Evolutionary conservation across 2,888 invertebrate genomes (phyloP).

Genomic region (Cheilosia grossa): DNA sequence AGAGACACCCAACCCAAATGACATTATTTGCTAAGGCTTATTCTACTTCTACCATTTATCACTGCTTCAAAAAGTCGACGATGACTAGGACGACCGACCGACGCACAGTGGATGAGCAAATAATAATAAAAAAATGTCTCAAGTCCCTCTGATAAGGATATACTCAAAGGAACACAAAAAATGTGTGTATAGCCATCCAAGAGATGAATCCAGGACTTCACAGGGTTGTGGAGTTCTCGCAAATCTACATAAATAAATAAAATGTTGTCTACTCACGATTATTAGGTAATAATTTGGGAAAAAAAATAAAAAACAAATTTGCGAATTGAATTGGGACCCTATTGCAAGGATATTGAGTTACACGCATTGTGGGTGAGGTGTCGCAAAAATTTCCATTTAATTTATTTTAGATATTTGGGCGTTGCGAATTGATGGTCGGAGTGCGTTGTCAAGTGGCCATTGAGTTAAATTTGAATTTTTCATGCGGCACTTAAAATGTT

Average conservation of each 20-base stretch:
- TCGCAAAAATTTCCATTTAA: constrained; percentile 38
- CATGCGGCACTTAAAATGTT: too few species aligned
- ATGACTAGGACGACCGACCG: neutral
- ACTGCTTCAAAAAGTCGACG: constrained; percentile 13
- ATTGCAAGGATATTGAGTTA: constrained; percentile 62
- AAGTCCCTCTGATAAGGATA: constrained; percentile 1
- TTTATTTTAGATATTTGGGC: constrained; percentile 58
- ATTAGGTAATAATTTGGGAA: constrained; percentile 70
- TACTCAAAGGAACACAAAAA: constrained; percentile 17
- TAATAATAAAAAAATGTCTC: neutral
- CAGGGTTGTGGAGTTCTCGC: constrained; percentile 34
- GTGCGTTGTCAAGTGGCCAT: neutral
- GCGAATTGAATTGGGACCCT: constrained; percentile 61
- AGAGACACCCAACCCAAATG: constrained; percentile 57
- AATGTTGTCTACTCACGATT: constrained; percentile 58
- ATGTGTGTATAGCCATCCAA: constrained; percentile 23
- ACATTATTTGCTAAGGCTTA: constrained; percentile 60
- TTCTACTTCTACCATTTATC: constrained; percentile 43
- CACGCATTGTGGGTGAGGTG: constrained; percentile 30
- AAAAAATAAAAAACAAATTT: constrained; percentile 45
- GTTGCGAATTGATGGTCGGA: constrained; percentile 35
- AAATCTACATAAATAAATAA: constrained; percentile 73
- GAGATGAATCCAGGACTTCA: constrained; percentile 62
- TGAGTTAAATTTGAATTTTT: neutral
- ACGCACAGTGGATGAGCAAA: neutral